Evolutionary conservation across 2,797 vertebrate genomes (phyloP), one percentile per base, ranked within the genome.

Genomic region (Semaprochilodus insignis): DNA sequence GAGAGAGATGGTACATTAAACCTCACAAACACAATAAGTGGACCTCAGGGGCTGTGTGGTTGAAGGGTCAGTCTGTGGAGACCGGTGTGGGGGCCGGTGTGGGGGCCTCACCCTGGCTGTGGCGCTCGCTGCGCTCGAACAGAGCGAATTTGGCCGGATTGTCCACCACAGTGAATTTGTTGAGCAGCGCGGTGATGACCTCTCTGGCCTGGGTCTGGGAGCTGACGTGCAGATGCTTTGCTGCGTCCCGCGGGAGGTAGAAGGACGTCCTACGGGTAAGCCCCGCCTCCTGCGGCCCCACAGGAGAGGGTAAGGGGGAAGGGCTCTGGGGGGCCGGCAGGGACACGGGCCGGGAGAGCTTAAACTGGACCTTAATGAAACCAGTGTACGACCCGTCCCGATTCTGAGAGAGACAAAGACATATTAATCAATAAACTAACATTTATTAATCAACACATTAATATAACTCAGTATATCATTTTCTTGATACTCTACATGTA

Each of bases 331-430:
- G 90, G 25, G 95, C 93, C 70, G 96, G 97, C 34, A 99, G 95
- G 0, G 98, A 97, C 82, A 99, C 94, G 0, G 98, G 98, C 0
- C 97, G 96, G 10, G 95, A 89, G 74, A 99, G 90, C 91, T 97
- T 97, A 85, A 99, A 96, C 81, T 97, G 97, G 83, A 99, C 98
- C 88, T 97, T 99, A 88, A 99, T 99, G 91, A 99, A 99, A 66
- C 98, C 98, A 0, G 97, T 99, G 92, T 97, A 99, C 21, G 96
- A 96, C 59, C 97, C 96, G 0, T 99, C 97, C 91, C 96, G 97
- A 85, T 96, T 97, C 98, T 99, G 91, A 77, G 59, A 27, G 59
- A 31, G 13, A 63, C 4, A 31, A 13, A 16, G 60, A 31, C 0
- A 31, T 21, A 60, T 7, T 31, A 31, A 31, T 31, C 3, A 31